These are phyloP conservation scores for Lipophrys pholis DNA, from an alignment of 2,113 vertebrate species.

Conservation along the genomic window DNA sequence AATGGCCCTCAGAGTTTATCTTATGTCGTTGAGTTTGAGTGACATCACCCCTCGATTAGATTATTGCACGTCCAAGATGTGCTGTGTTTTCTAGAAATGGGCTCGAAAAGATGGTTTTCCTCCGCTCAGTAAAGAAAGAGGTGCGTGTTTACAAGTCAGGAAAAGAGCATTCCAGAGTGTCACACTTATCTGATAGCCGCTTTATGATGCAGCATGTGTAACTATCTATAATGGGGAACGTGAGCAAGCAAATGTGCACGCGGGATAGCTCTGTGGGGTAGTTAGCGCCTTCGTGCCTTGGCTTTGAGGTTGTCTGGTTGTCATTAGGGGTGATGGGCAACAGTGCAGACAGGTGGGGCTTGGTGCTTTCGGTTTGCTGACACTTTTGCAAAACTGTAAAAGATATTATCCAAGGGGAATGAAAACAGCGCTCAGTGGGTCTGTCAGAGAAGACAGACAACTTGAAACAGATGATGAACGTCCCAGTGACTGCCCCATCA, in stretches of 20 bases:
- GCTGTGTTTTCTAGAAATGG: slow-evolving; percentile 28
- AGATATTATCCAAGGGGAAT: slow-evolving; percentile 80
- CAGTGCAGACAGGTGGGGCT: slow-evolving; percentile 70
- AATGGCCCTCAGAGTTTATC: slow-evolving; percentile 63
- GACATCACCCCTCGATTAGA: slow-evolving; percentile 61
- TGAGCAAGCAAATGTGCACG: slow-evolving; percentile 47
- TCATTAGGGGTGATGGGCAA: slow-evolving; percentile 74
- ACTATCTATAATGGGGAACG: slow-evolving; percentile 40
- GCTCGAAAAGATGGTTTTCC: slow-evolving; percentile 32
- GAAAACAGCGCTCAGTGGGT: slow-evolving; percentile 78
- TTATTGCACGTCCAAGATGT: slow-evolving; percentile 45
- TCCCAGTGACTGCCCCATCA: slow-evolving; percentile 57
- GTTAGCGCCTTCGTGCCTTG: slow-evolving; percentile 69
- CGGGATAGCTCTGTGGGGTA: slow-evolving; percentile 49
- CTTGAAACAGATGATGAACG: slow-evolving; percentile 81
- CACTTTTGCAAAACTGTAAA: slow-evolving; percentile 81
- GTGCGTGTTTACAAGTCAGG: slow-evolving; percentile 27
- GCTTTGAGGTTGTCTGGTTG: slow-evolving; percentile 72
- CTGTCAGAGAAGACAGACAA: slow-evolving; percentile 81
- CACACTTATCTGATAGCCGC: slow-evolving; percentile 33
- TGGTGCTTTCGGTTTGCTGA: slow-evolving; percentile 57
- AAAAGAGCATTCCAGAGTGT: slow-evolving; percentile 27
- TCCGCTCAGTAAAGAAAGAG: slow-evolving; percentile 31
- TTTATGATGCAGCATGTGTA: neutral
- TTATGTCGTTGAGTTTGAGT: slow-evolving; percentile 68